phyloP scores from a whole-genome alignment of 2,888 invertebrate genomes.

The Altica lythri region DNA sequence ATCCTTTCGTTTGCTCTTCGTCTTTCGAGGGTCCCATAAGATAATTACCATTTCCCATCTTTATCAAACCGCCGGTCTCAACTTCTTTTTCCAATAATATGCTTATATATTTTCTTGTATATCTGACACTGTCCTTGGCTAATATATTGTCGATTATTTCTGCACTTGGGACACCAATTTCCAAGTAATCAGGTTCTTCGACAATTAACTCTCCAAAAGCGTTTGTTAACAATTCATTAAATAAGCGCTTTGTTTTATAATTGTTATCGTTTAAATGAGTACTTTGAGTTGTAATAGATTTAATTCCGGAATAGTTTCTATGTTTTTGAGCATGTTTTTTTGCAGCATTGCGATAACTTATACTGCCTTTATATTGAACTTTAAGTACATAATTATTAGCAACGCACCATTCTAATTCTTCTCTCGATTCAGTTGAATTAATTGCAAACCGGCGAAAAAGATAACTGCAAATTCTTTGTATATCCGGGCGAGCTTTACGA shows the following conservation, averaged over 20 bases:
- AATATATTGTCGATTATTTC: constrained; percentile 69
- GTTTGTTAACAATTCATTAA: constrained; percentile 64
- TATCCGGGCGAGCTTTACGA: constrained; percentile 83
- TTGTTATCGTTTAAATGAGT: constrained; percentile 35
- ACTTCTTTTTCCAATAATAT: constrained; percentile 73
- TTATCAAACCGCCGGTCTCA: constrained; percentile 69
- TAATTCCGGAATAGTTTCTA: constrained; percentile 31
- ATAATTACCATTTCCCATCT: constrained; percentile 70
- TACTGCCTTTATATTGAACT: constrained; percentile 86
- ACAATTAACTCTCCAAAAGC: constrained; percentile 74
- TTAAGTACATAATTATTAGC: constrained; percentile 76
- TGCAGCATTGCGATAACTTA: constrained; percentile 82
- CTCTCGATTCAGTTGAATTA: constrained; percentile 69
- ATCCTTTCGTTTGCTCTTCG: constrained; percentile 35
- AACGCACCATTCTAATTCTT: constrained; percentile 75
- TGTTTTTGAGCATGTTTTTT: constrained; percentile 63
- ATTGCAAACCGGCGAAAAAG: constrained; percentile 76
- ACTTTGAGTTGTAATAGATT: constrained; percentile 24
- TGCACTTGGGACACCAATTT: constrained; percentile 72
- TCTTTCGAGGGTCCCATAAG: constrained; percentile 65
- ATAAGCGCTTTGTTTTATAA: constrained; percentile 46
- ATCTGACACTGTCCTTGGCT: constrained; percentile 67
- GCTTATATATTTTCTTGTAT: constrained; percentile 67
- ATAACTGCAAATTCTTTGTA: constrained; percentile 81
- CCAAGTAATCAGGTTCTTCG: constrained; percentile 72